Evolutionary conservation across 2,888 invertebrate genomes (phyloP).

Genomic region (Poecilus cupreus): DNA sequence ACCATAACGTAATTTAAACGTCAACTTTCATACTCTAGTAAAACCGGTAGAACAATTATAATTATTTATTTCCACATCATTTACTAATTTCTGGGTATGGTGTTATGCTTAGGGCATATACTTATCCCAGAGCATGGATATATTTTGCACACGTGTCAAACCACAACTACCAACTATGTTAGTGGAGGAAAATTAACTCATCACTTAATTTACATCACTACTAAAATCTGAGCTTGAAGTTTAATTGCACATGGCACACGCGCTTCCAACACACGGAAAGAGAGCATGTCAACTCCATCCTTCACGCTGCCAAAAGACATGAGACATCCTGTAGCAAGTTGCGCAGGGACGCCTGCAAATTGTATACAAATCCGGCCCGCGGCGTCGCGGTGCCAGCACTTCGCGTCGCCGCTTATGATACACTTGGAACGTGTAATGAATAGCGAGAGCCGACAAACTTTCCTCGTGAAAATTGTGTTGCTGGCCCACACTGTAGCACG

Average conservation of each 20-base stretch:
- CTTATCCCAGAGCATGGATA: too few species aligned
- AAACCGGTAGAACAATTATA: too few species aligned
- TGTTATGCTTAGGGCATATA: too few species aligned
- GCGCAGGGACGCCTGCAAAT: conserved; percentile 77
- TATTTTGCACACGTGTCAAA: too few species aligned
- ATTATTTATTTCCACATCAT: too few species aligned
- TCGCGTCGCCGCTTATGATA: conserved; percentile 73
- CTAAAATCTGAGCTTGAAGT: too few species aligned
- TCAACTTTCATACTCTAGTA: too few species aligned
- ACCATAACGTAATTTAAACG: too few species aligned
- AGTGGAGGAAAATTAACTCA: too few species aligned
- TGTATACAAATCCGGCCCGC: conserved; percentile 89
- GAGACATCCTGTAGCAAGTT: neutral
- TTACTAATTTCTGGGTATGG: too few species aligned
- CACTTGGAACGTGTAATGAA: conserved; percentile 71
- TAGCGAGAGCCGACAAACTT: conserved; percentile 75
- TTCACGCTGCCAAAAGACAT: neutral
- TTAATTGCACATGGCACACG: neutral
- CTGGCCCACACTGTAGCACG: conserved; percentile 74
- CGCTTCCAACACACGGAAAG: neutral
- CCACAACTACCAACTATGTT: too few species aligned
- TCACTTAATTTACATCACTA: too few species aligned
- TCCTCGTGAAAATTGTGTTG: conserved; percentile 76
- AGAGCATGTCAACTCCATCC: neutral
- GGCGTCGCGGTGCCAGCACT: conserved; percentile 73